Evolutionary conservation across 1,140 invertebrate genomes (phyloP).

Genomic region (Trissolcus basalis): DNA sequence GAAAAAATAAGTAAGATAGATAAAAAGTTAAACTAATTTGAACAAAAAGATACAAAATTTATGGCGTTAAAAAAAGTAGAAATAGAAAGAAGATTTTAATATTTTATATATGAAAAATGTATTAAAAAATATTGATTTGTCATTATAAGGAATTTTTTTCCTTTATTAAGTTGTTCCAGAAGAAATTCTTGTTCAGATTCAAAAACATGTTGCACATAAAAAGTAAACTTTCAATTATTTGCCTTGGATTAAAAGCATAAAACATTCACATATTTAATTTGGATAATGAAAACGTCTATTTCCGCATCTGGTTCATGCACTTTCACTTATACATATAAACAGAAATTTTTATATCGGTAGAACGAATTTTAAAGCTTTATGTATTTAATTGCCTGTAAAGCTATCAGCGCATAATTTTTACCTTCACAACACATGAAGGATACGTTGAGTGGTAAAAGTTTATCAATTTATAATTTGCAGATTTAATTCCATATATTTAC

Average conservation of each 20-base stretch:
- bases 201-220: no score
- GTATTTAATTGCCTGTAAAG: constrained; percentile 7
- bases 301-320: constrained; percentile 8
- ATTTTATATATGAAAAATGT: no score
- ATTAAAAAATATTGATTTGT: no score
- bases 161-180: no score
- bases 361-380: constrained; percentile 1
- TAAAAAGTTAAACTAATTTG: no score
- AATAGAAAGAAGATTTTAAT: no score
- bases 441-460: background rate
- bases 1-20: no score
- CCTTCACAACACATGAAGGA: background rate
- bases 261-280: constrained; percentile 8
- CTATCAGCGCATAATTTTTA: constrained; percentile 3
- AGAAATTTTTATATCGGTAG: background rate
- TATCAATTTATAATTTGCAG: background rate
- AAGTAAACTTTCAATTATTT: constrained; percentile 3
- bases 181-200: no score
- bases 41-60: no score
- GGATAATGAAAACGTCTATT: background rate
- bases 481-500: no score
- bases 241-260: constrained; percentile 3
- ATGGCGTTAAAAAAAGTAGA: no score
- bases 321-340: constrained; percentile 16
- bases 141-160: no score